Base-by-base conservation (phyloP, 2,113 vertebrate species). In the Oncorhynchus gorbuscha region DNA sequence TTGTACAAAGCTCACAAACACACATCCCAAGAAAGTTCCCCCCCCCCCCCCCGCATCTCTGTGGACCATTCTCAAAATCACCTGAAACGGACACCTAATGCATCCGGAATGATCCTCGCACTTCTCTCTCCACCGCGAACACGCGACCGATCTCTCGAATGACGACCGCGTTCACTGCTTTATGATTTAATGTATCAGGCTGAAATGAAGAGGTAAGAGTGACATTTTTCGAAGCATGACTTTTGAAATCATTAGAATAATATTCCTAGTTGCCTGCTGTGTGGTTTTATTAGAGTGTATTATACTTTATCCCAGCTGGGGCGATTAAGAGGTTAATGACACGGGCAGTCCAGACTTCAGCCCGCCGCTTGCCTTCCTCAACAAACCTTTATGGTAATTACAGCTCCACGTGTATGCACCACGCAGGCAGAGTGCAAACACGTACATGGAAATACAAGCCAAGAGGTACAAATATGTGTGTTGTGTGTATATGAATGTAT, bases 161-260 rank as follows among this genome's bases (percentile, higher is more conserved):
- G 16, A 22, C n/a, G 5, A 11, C 20, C 8, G n/a, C 2, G 24
- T 24, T 7, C n/a, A 13, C 59, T 9, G 6, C 59, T 16, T 3
- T 3, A 45, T 45, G 39, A 12, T n/a, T 67, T 67, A 6, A 67
- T 16, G 65, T 67, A 30, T 28, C 26, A 67, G 24, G 22, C n/a
- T 24, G 24, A 66, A 66, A 6, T 13, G 7, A 5, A 20, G 71
- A 61, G 22, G 51, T n/a, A 22, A 3, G 49, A 72, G n/a, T n/a
- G 71, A 55, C 51, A 18, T 55, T 18, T 18, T 55, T 5, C 16
- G 1, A 73, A 61, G 28, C n/a, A 62, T 22, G 59, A 82, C 78
- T 78, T 76, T 86, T 92, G 88, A 91, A 93, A 88, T 90, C 88
- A 90, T 87, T 85, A 81, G 69, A 88, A 85, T 81, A 83, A 79